Percentiles rank a stretch among this genome's conserved stretches.
Conservation (phyloP, 2,797 vertebrate genomes). For the Tinamus major region DNA sequence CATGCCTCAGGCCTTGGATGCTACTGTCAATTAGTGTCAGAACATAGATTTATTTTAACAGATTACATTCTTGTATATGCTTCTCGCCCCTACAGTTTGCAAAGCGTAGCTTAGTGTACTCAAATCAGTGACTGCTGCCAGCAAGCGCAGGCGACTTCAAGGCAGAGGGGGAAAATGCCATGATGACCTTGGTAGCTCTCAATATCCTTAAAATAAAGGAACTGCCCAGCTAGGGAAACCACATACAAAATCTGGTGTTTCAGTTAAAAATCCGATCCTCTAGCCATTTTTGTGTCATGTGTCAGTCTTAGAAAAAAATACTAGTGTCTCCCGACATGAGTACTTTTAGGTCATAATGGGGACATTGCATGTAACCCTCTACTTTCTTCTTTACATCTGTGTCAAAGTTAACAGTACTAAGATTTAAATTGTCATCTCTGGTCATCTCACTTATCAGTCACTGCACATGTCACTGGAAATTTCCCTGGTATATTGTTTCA, state of each 20-base stretch:
- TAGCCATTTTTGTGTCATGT: neutral
- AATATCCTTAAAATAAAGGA: neutral
- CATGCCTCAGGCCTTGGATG: conserved; percentile 36
- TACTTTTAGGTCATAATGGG: neutral
- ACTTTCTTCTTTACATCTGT: neutral
- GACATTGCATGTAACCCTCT: neutral
- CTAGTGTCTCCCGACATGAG: neutral
- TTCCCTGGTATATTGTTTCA: rapidly evolving
- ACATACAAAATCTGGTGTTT: neutral
- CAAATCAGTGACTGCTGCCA: neutral
- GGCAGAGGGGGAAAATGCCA: neutral
- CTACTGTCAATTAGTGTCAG: conserved; percentile 60
- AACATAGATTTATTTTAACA: conserved; percentile 56
- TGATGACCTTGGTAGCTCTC: neutral
- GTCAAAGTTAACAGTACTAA: neutral
- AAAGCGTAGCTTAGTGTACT: neutral
- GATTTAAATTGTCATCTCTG: neutral
- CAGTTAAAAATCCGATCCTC: neutral
- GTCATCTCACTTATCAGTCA: neutral
- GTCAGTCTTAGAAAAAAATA: neutral
- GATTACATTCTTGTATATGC: conserved; percentile 17
- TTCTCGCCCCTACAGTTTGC: neutral
- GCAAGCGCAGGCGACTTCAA: rapidly evolving
- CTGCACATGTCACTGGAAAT: neutral
- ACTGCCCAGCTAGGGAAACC: neutral